Base-by-base conservation (phyloP, 1,140 invertebrate genomes). In the Homarus americanus region DNA sequence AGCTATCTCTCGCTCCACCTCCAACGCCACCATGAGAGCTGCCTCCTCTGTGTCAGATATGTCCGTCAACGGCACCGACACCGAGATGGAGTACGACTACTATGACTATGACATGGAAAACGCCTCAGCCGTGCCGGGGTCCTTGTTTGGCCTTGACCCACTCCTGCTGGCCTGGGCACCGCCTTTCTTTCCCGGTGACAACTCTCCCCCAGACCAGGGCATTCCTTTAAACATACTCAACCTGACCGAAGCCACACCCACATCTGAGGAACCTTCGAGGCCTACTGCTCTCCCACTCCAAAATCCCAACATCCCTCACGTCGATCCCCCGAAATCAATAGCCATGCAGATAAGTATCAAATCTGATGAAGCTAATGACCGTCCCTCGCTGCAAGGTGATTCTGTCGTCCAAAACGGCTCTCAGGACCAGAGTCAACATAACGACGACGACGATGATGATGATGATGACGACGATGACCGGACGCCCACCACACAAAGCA, bases 131-230 rank as follows among this genome's bases (percentile, higher is more conserved):
- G 97, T 96, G n/a, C 97, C 97, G 2, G 97, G 97, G 32, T 97
- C 96, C 0, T 97, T 97, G 93, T 94, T 97, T 83, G 97, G 97
- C 4, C 97, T 98, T 97, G 97, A 98, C 94, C 97, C 97, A 1
- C 97, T 97, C 0, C 97, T 97, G 93, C 94, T 97, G 76, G 96
- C 98, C 0, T 98, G 97, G 97, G 97, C 97, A 80, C 97, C 97
- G 36, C 97, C 97, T 0, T 76, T 90, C 44, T 36, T 78, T 41
- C 78, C 76, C 12, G 76, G 40, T 38, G 86, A 79, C 44, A n/a
- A 28, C 40, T 73, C 87, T 0, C 87, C 87, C 36, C 24, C 79
- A 10, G 17, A 58, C 69, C 32, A 44, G 41, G 80, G 44, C 20
- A 83, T 90, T 17, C 80, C 88, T 24, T 44, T 90, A 40, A 41